Percentiles rank a stretch among this genome's conserved stretches.
These are phyloP conservation scores for Drosophila nigritarsus DNA, from an alignment of 2,888 invertebrate species.

Conservation along the genomic window DNA sequence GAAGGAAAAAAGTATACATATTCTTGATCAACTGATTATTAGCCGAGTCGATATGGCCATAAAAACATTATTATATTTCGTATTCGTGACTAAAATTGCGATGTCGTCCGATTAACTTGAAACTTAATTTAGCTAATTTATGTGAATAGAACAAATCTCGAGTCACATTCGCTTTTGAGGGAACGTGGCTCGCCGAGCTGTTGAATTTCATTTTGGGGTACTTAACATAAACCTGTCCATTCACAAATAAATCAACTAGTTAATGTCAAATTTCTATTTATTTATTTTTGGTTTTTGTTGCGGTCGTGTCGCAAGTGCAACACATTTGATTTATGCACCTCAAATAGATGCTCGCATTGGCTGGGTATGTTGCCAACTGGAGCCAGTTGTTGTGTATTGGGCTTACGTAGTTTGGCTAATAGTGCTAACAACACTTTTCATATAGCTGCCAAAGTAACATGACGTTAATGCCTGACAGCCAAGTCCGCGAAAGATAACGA, in stretches of 20 bases:
- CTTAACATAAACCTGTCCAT: not conserved
- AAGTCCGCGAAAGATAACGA: constrained; percentile 22
- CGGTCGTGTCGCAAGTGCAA: constrained; percentile 8
- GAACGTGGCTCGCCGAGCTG: constrained; percentile 17
- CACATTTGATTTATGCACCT: constrained; percentile 33
- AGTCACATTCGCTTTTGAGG: not conserved
- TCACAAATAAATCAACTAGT: constrained; percentile 22
- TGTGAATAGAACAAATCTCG: not conserved
- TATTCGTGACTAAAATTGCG: not conserved
- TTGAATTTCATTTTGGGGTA: not conserved
- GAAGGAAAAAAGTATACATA: not conserved
- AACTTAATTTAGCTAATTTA: not conserved
- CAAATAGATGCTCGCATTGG: not conserved
- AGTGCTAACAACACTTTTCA: constrained; percentile 25
- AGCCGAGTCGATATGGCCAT: not conserved
- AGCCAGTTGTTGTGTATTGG: constrained; percentile 12
- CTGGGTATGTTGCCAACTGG: constrained; percentile 16
- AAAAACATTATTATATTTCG: not conserved
- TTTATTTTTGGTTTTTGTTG: constrained; percentile 7
- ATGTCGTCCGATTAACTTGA: not conserved
- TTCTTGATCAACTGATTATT: not conserved
- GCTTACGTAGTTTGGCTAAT: constrained; percentile 42
- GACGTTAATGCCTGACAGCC: constrained; percentile 6
- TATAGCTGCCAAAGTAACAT: constrained; percentile 7
- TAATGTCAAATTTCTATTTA: constrained; percentile 1